Evolutionary conservation across 2,888 invertebrate genomes (phyloP).

Genomic region (Ptycholaimellus sp.): DNA sequence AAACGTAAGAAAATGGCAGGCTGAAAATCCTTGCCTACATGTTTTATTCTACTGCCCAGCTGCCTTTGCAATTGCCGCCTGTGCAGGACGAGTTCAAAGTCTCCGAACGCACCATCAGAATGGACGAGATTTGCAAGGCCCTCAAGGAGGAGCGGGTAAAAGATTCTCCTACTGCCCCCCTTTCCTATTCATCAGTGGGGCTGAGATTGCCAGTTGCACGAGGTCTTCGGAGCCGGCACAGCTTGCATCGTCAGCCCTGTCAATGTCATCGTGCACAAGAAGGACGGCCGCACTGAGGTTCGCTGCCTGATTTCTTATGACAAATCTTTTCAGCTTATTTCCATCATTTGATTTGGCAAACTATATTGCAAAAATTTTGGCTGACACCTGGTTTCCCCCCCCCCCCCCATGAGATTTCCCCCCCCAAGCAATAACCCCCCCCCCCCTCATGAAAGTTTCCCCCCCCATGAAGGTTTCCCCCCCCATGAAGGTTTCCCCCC

Average conservation of each 20-base stretch:
- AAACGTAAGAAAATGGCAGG: no score
- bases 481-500: no score
- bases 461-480: no score
- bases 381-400: conserved; percentile 2
- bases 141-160: conserved; percentile 56
- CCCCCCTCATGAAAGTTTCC: no score
- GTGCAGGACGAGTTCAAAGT: conserved; percentile 48
- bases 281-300: conserved; percentile 1
- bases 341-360: not conserved
- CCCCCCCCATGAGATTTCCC: no score
- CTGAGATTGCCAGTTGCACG: conserved; percentile 46
- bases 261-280: conserved; percentile 51
- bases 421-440: no score
- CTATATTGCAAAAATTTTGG: not conserved
- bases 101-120: conserved; percentile 52
- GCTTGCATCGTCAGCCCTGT: conserved; percentile 83
- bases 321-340: not conserved
- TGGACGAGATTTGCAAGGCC: conserved; percentile 50
- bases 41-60: not conserved
- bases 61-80: conserved; percentile 1
- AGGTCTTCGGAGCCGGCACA: conserved; percentile 92
- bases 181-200: no score
- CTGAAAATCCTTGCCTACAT: no score
- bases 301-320: not conserved
- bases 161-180: no score